Conservation (phyloP, 2,888 invertebrate genomes). For the Pycnomerus fuliginosus region DNA sequence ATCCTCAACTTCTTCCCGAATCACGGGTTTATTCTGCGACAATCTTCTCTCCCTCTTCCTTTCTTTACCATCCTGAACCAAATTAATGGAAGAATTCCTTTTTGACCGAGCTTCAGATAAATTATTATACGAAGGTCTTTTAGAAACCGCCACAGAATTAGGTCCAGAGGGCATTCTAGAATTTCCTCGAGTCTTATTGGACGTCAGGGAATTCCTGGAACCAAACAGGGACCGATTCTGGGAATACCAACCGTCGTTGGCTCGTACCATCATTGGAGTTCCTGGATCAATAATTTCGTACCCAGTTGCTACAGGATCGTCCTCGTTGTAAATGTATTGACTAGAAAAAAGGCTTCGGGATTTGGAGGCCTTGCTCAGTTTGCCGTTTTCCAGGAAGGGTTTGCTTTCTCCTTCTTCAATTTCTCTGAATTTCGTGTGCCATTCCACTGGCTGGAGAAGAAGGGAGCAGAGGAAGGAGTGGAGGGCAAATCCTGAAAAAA, state of each 20-base stretch:
- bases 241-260: slow-evolving; percentile 65
- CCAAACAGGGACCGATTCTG: slow-evolving; percentile 44
- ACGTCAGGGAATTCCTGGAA: slow-evolving; percentile 50
- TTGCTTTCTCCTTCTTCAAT: slow-evolving; percentile 22
- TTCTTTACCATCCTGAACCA: slow-evolving; percentile 26
- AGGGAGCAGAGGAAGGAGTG: slow-evolving; percentile 68
- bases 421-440: slow-evolving; percentile 62
- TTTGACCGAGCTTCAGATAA: slow-evolving; percentile 33
- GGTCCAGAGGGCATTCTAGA: slow-evolving; percentile 31
- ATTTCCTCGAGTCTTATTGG: slow-evolving; percentile 43
- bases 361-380: slow-evolving; percentile 41
- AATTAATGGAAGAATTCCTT: slow-evolving; percentile 23
- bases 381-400: slow-evolving; percentile 19
- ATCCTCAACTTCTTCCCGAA: slow-evolving; percentile 38
- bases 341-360: slow-evolving; percentile 59
- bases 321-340: slow-evolving; percentile 65
- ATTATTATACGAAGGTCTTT: slow-evolving; percentile 39
- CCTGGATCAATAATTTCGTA: slow-evolving; percentile 68
- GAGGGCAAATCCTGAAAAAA: slow-evolving; percentile 66
- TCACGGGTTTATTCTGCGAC: slow-evolving; percentile 32
- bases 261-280: slow-evolving; percentile 65
- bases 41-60: slow-evolving; percentile 31
- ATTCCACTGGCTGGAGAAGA: slow-evolving; percentile 72
- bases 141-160: slow-evolving; percentile 52
- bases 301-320: slow-evolving; percentile 59